A percentile compares a stretch with the other conserved stretches of the same genome.
These are phyloP conservation scores for Alcis repandata DNA, from an alignment of 2,888 invertebrate species.

Conservation along the genomic window DNA sequence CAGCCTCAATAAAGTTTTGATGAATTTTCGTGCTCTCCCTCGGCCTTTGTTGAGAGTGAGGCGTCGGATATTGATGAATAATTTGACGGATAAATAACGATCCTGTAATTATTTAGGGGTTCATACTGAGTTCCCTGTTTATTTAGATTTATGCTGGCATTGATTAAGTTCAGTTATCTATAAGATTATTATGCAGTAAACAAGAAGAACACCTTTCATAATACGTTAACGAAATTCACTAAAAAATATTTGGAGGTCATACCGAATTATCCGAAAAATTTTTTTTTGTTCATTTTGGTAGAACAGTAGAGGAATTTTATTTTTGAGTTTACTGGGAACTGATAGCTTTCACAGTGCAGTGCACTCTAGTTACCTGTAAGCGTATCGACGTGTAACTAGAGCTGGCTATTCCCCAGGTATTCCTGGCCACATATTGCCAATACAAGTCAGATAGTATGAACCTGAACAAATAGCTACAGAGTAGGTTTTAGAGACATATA, in stretches of 20 bases:
- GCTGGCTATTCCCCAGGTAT: constrained; percentile 32
- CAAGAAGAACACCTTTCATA: too few species aligned
- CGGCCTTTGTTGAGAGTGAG: constrained; percentile 78
- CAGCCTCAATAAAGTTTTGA: constrained; percentile 86
- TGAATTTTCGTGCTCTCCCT: constrained; percentile 81
- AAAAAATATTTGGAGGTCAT: neutral
- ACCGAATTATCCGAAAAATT: neutral
- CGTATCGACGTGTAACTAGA: constrained; percentile 14
- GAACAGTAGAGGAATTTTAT: neutral
- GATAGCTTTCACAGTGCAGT: constrained; percentile 13
- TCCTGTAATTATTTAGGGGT: constrained; percentile 71
- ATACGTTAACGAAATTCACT: neutral
- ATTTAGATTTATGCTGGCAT: constrained; percentile 19
- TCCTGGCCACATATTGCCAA: constrained; percentile 26
- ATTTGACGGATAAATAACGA: constrained; percentile 76
- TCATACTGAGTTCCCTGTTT: constrained; percentile 35
- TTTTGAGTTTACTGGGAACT: neutral
- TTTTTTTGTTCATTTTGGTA: neutral
- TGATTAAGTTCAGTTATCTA: constrained; percentile 11
- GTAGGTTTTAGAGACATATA: constrained; percentile 7
- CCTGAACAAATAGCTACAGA: constrained; percentile 19
- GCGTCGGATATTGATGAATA: constrained; percentile 82
- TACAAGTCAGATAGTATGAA: constrained; percentile 17
- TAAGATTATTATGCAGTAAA: neutral
- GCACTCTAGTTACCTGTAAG: constrained; percentile 11